A percentile compares a stretch with the other conserved stretches of the same genome.
phyloP scores from a whole-genome alignment of 2,888 invertebrate genomes.

The Lacanobia wlatinum region DNA sequence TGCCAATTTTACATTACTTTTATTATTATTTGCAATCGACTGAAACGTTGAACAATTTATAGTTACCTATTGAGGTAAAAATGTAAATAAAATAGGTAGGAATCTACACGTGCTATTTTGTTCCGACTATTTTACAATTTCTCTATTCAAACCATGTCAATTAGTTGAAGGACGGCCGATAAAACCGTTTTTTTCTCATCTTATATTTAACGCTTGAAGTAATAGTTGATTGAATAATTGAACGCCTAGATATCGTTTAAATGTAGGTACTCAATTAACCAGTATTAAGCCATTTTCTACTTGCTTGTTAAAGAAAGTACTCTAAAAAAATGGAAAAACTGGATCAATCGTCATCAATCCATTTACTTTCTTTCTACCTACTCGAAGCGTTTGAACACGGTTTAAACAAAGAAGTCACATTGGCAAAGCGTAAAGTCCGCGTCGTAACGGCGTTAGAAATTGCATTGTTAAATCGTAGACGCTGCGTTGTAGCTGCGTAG shows the following conservation, averaged over 20 bases:
- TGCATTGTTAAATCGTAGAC: neutral
- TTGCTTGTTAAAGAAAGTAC: no score
- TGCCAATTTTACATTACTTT: conserved; percentile 21
- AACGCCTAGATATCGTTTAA: no score
- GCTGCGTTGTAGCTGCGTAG: neutral
- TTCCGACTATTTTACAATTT: neutral
- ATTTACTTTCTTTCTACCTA: neutral
- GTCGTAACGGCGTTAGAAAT: neutral
- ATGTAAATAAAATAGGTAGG: neutral
- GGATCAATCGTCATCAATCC: neutral
- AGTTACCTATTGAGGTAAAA: neutral
- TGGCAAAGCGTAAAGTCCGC: neutral
- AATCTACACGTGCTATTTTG: neutral
- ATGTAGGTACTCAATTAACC: no score
- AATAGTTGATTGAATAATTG: no score
- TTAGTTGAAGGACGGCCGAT: neutral
- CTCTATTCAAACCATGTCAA: neutral
- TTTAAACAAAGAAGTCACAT: neutral
- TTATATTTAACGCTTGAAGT: neutral
- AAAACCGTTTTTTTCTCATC: neutral
- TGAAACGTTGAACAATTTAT: neutral
- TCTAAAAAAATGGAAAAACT: neutral
- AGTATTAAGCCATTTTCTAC: no score
- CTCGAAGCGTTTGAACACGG: neutral
- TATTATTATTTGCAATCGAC: conserved; percentile 1